Evolutionary conservation across 1,140 invertebrate genomes (phyloP), one percentile per base, ranked within the genome.

Genomic region (Coptotermes formosanus): DNA sequence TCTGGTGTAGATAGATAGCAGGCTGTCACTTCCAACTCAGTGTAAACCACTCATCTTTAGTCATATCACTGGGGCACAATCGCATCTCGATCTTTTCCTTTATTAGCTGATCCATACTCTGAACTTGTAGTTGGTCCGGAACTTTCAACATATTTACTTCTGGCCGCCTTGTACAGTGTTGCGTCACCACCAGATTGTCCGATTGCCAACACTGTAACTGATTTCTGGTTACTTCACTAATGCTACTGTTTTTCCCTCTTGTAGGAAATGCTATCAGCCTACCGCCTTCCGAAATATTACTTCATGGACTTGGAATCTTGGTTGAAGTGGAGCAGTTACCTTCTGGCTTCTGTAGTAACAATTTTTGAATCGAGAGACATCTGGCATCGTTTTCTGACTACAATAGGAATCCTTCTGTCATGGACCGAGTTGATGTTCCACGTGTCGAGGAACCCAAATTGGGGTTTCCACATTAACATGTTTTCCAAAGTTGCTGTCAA

Each of bases 351-450:
- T 14, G 14, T 30, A 75, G 64, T 75, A 8, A 87, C 89, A 11
- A 87, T 87, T 14, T 75, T 89, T 8, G 86, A 90, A 1, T 11
- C 45, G 4, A 44, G 1, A 0, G 4, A 83, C 14, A 90, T 91
- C 25, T 93, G 92, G 92, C 88, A 91, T 0, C 88, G 91, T 23
- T 91, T 93, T 85, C 88, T 93, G 7, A 90, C 92, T 0, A 91
- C 93, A 2, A 87, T 91, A 30, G 91, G 92, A 14, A 87, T 93
- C 59, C 90, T 93, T 21, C 87, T 93, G 16, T 90, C 92, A 4
- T 93, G 93, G 93, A 88, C 92, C 64, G 92, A 93, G 88, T 89
- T 93, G 44, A 92, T 93, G 90, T 91, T 93, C 69, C 88, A 93
- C 12, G 87, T 93, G 25, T 93, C 92, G 0, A 89, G 92, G 86